Evolutionary conservation across 2,888 invertebrate species (phyloP), one percentile per base, ranked within the genome.

Genomic region (Nephrocerus scutellatus): DNA sequence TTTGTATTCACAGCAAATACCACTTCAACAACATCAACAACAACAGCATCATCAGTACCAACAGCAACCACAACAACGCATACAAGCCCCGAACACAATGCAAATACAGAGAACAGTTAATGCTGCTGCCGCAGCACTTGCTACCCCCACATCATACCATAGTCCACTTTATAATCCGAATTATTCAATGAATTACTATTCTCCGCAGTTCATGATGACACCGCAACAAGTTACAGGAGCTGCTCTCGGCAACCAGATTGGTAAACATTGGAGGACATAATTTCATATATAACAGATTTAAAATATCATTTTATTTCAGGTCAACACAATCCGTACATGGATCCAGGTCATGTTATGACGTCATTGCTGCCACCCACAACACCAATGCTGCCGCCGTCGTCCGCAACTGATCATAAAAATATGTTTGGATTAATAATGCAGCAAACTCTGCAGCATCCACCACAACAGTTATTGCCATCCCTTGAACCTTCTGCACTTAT

Each of bases 1-100:
- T n/a, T n/a, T n/a, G n/a, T n/a, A n/a, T n/a, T n/a, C n/a, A n/a
- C n/a, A n/a, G n/a, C n/a, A n/a, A n/a, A n/a, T n/a, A n/a, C n/a
- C n/a, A n/a, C n/a, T n/a, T n/a, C n/a, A n/a, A n/a, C n/a, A n/a
- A 12, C 42, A 41, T 18, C 50, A 51, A 10, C 52, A 71, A 74
- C 39, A 64, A 54, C 52, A 67, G 57, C 45, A 74, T 70, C 39
- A 38, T 18, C 43, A 39, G 32, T 39, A 37, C 24, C 40, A 42
- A 24, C 46, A 43, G 25, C 46, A 39, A n/a, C n/a, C n/a, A n/a
- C n/a, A n/a, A n/a, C n/a, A n/a, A 14, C 50, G 44, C 23, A 47
- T 54, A 30, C 46, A 53, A 16, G 50, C 55, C 15, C 50, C 54
- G 6, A 54, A 49, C 28, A 41, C 53, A 5, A 42, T 52, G 20